phyloP scores from a whole-genome alignment of 1,140 invertebrate genomes.

The Drosophila bifasciata region DNA sequence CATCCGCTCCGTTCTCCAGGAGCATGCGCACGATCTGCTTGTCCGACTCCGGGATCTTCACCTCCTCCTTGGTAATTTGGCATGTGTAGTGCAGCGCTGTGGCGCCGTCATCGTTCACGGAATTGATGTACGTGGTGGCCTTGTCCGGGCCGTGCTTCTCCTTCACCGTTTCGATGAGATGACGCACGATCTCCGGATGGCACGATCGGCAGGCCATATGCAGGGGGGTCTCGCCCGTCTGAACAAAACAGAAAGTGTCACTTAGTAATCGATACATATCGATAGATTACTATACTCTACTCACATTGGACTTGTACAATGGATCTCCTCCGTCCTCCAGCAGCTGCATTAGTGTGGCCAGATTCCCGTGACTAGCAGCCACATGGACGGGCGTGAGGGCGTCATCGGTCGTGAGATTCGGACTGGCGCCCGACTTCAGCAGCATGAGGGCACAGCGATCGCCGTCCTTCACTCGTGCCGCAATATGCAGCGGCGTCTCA shows the following conservation, averaged over 20 bases:
- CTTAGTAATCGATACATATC: not conserved
- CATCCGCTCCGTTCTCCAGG: conserved; percentile 95
- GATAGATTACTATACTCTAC: no score
- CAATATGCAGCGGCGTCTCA: conserved; percentile 98
- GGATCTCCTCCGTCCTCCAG: conserved; percentile 96
- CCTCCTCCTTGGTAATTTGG: conserved; percentile 91
- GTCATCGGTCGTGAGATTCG: conserved; percentile 96
- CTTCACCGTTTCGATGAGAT: conserved; percentile 94
- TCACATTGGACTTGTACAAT: conserved; percentile 94
- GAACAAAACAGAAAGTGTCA: not conserved
- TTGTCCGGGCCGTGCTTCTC: conserved; percentile 89
- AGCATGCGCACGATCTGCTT: conserved; percentile 94
- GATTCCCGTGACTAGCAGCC: conserved; percentile 94
- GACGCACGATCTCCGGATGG: conserved; percentile 92
- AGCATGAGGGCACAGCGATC: conserved; percentile 98
- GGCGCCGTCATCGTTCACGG: conserved; percentile 95
- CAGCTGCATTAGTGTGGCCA: conserved; percentile 92
- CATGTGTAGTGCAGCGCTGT: conserved; percentile 96
- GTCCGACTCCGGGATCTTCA: conserved; percentile 91
- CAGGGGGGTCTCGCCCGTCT: conserved; percentile 98
- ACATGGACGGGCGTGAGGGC: conserved; percentile 97
- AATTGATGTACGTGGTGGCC: conserved; percentile 91
- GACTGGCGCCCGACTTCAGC: conserved; percentile 97
- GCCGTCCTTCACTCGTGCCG: conserved; percentile 95
- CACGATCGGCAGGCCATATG: conserved; percentile 95